Evolutionary conservation across 2,797 vertebrate genomes (phyloP), one percentile per base, ranked within the genome.

Genomic region (Philypnodon macrostomus): DNA sequence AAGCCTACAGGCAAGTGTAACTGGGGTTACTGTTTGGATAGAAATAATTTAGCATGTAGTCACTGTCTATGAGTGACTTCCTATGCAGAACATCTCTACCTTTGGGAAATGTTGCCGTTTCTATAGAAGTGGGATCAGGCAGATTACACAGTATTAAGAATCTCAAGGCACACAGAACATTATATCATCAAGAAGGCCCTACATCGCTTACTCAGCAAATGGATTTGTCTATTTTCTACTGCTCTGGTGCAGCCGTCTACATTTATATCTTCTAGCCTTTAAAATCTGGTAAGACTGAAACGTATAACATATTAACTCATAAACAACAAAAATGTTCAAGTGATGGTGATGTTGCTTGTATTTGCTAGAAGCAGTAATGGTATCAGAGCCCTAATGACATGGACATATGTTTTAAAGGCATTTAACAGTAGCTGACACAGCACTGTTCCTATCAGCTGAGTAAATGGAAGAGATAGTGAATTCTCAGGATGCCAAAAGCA

Each of bases 381-480:
- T 38, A 53, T 72, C 21, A 49, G 53, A 48, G 47, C 33, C 58
- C 50, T 66, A 35, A 51, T 53, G 35, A 73, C 38, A 53, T 53
- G 60, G 44, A 53, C 24, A 35, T 42, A 65, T 24, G 23, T 63
- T 71, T 65, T 59, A 79, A 63, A 30, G 59, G 58, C 50, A 47
- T 47, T 23, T 56, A 10, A 59, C 53, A 64, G 54, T 41, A 70
- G 81, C 79, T 81, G 79, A 83, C 62, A 52, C 67, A 67, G 73
- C 74, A 62, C 50, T 29, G 37, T 49, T 26, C 4, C 40, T 36
- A 58, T 73, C 58, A 59, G 46, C 62, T 58, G 63, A 65, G 57
- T 55, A 50, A 65, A 63, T 73, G 67, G 50, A 53, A 50, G 29
- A 53, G 40, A 53, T 55, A 51, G 66, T 71, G 77, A 75, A 73